Evolutionary conservation across 2,797 vertebrate genomes (phyloP).

Genomic region (Bovichtus diacanthus): DNA sequence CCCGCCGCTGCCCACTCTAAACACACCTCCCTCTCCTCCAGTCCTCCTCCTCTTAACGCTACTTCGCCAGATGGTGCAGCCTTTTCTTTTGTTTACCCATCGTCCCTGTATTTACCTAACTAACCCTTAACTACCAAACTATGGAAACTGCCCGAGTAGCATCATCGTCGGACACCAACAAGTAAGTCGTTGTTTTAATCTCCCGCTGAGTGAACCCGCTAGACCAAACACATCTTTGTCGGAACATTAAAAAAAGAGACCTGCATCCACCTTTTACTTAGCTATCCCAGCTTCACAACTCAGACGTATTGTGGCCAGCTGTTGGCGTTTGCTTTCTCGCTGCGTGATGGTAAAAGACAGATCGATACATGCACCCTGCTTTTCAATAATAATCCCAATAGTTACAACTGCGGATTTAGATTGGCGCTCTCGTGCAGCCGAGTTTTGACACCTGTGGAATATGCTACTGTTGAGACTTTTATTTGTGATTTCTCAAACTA

Average conservation of each 20-base stretch:
- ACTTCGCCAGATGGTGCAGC: slow-evolving; percentile 89
- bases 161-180: slow-evolving; percentile 45
- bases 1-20: slow-evolving; percentile 81
- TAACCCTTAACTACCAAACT: slow-evolving; percentile 73
- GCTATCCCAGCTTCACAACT: slow-evolving; percentile 56
- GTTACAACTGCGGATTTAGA: rapidly evolving
- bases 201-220: slow-evolving; percentile 8
- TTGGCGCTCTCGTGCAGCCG: not conserved
- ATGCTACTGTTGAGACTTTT: slow-evolving; percentile 61
- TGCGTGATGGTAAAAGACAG: slow-evolving; percentile 4
- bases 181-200: slow-evolving; percentile 63
- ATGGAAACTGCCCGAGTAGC: slow-evolving; percentile 67
- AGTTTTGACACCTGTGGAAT: slow-evolving; percentile 78
- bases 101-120: slow-evolving; percentile 71
- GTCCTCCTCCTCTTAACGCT: slow-evolving; percentile 85
- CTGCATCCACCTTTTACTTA: slow-evolving; percentile 60
- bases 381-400: not conserved
- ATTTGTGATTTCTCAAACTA: slow-evolving; percentile 79
- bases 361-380: not conserved
- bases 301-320: slow-evolving; percentile 66
- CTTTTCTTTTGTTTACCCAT: slow-evolving; percentile 86
- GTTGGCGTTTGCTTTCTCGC: slow-evolving; percentile 46
- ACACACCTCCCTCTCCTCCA: slow-evolving; percentile 87
- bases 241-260: slow-evolving; percentile 31
- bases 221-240: slow-evolving; percentile 36